A percentile compares a stretch with the other conserved stretches of the same genome.
Evolutionary conservation across 1,140 invertebrate species (phyloP).

Genomic region (Nephotettix cincticeps): DNA sequence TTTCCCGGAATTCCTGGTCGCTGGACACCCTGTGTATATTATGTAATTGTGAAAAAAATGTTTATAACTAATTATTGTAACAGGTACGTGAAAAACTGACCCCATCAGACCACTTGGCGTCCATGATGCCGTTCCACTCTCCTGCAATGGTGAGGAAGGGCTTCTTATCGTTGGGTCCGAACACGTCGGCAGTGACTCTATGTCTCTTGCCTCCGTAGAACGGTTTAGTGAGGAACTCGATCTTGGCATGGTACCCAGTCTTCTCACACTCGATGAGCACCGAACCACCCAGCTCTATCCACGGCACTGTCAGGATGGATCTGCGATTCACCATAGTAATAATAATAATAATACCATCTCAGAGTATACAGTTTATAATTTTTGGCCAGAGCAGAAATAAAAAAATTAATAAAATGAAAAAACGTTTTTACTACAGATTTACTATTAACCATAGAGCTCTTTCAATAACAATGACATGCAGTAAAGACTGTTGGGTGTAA

Average conservation of each 20-base stretch:
- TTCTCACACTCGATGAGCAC: constrained; percentile 86
- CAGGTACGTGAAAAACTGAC: constrained; percentile 52
- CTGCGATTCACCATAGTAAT: no score
- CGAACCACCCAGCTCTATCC: constrained; percentile 93
- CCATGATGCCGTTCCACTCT: constrained; percentile 96
- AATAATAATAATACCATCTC: no score
- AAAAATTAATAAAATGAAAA: not conserved
- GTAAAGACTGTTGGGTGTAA: no score
- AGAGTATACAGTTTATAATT: no score
- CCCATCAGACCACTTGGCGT: constrained; percentile 80
- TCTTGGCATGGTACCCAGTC: constrained; percentile 82
- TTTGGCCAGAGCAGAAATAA: no score
- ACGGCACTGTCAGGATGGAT: constrained; percentile 93
- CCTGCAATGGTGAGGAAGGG: constrained; percentile 83
- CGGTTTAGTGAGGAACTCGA: constrained; percentile 95
- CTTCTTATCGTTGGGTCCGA: constrained; percentile 80
- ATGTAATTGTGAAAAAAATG: no score
- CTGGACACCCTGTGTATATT: no score
- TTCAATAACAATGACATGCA: no score
- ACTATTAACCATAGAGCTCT: no score
- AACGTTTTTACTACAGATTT: no score
- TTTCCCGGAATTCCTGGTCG: no score
- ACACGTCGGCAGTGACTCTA: constrained; percentile 77
- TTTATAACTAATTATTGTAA: no score
- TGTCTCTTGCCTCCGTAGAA: constrained; percentile 97